These are phyloP conservation scores for Cantharis rustica DNA, from an alignment of 2,888 invertebrate species.

Conservation along the genomic window DNA sequence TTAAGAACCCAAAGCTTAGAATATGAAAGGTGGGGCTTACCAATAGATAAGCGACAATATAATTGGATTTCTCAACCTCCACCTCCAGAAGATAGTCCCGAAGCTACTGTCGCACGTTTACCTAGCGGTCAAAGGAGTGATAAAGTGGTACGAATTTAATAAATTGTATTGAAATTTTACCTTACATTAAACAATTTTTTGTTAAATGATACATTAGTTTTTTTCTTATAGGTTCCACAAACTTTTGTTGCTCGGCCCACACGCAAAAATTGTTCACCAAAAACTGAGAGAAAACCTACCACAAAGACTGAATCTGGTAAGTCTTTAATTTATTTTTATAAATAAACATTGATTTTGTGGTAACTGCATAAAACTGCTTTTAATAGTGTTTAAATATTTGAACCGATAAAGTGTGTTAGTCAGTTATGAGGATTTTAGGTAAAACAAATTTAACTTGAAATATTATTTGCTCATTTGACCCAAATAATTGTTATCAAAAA, in stretches of 20 bases:
- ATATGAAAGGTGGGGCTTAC: slow-evolving; percentile 88
- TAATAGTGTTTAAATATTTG: background rate
- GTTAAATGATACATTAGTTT: background rate
- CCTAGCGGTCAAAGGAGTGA: slow-evolving; percentile 86
- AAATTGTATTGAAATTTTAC: background rate
- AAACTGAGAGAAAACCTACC: slow-evolving; percentile 56
- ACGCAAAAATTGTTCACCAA: slow-evolving; percentile 69
- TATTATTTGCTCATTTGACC: background rate
- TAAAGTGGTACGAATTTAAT: slow-evolving; percentile 64
- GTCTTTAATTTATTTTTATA: slow-evolving; percentile 25
- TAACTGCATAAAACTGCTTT: background rate
- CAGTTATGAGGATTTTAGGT: background rate
- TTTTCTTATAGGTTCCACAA: slow-evolving; percentile 58
- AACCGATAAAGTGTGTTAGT: background rate
- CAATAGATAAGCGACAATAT: slow-evolving; percentile 88
- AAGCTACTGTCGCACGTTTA: slow-evolving; percentile 79
- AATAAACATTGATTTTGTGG: background rate
- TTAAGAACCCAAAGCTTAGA: slow-evolving; percentile 88
- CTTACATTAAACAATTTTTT: slow-evolving; percentile 1
- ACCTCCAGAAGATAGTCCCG: slow-evolving; percentile 88
- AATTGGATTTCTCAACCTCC: slow-evolving; percentile 94
- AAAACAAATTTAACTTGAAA: background rate
- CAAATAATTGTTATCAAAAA: background rate
- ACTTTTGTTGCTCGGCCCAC: slow-evolving; percentile 62
- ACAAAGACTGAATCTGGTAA: slow-evolving; percentile 52